phyloP scores from a whole-genome alignment of 2,113 vertebrate genomes.

The Triplophysa rosa region DNA sequence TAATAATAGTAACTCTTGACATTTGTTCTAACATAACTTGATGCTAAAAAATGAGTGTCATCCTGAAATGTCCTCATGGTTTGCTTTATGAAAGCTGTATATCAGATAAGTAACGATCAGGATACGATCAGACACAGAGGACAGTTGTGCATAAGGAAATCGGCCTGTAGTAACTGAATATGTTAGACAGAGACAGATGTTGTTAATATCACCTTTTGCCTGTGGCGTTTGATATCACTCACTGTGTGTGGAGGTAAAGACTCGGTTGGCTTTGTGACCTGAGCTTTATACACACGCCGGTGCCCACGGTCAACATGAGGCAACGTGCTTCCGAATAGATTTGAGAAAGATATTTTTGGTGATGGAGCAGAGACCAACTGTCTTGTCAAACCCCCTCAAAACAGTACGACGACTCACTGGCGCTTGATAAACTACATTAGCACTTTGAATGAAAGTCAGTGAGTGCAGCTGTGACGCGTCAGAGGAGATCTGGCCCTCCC shows the following conservation, averaged over 20 bases:
- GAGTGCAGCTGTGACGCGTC: too few relatives aligned
- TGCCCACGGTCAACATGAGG: too few relatives aligned
- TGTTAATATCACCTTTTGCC: slow-evolving; percentile 44
- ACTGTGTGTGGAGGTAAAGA: slow-evolving; percentile 9
- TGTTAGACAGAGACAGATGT: slow-evolving; percentile 45
- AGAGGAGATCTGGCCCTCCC: too few relatives aligned
- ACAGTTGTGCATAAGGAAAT: slow-evolving; percentile 27
- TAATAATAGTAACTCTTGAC: too few relatives aligned
- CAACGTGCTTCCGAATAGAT: too few relatives aligned
- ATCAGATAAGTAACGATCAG: slow-evolving; percentile 43
- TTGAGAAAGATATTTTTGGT: too few relatives aligned
- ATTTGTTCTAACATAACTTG: too few relatives aligned
- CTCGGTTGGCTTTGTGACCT: background rate
- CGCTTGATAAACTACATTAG: too few relatives aligned
- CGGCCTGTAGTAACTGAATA: slow-evolving; percentile 49
- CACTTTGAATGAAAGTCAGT: too few relatives aligned
- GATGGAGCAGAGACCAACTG: too few relatives aligned
- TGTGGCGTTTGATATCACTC: slow-evolving; percentile 25
- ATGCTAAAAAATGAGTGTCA: background rate
- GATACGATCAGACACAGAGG: slow-evolving; percentile 23
- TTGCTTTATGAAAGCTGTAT: slow-evolving; percentile 28
- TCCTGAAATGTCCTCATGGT: background rate
- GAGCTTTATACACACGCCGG: background rate
- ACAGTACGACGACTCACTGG: too few relatives aligned
- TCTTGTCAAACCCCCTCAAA: too few relatives aligned